A percentile compares a stretch with the other conserved stretches of the same genome.
Evolutionary conservation across 2,888 invertebrate genomes (phyloP).

Genomic region (Hyposoter didymator): DNA sequence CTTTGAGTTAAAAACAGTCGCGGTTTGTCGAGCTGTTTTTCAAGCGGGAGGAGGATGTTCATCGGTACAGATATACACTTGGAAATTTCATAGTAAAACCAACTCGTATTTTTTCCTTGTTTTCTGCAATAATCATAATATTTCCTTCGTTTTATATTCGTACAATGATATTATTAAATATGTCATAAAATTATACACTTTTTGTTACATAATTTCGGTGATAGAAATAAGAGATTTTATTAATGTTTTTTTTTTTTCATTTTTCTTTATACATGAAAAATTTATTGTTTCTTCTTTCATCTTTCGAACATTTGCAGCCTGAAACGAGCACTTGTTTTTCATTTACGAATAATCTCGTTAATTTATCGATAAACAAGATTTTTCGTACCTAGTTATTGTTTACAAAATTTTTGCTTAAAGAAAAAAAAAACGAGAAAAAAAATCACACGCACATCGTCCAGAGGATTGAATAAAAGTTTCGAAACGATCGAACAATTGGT

Average conservation of each 20-base stretch:
- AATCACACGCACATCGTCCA: neutral
- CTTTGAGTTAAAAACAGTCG: conserved; percentile 56
- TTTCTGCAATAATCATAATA: conserved; percentile 54
- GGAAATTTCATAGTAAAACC: conserved; percentile 51
- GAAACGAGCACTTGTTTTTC: conserved; percentile 37
- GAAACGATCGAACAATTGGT: conserved; percentile 1
- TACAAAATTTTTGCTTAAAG: neutral
- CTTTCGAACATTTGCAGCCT: conserved; percentile 51
- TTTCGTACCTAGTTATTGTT: conserved; percentile 4
- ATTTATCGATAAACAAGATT: conserved; percentile 9
- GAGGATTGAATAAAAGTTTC: conserved; percentile 11
- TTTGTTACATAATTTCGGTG: conserved; percentile 37
- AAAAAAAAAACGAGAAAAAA: neutral
- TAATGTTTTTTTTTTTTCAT: neutral
- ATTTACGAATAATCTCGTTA: neutral
- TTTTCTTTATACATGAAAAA: neutral
- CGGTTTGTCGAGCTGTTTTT: conserved; percentile 41
- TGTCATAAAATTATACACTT: conserved; percentile 63
- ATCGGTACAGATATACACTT: conserved; percentile 33
- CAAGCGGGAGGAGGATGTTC: conserved; percentile 54
- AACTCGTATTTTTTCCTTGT: conserved; percentile 45
- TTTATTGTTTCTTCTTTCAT: conserved; percentile 1
- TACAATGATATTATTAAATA: conserved; percentile 60
- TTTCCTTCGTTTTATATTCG: conserved; percentile 57
- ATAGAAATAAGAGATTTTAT: conserved; percentile 35